These are phyloP conservation scores for Sebastes dallii DNA, from an alignment of 2,797 vertebrate genomes.

Conservation along the genomic window DNA sequence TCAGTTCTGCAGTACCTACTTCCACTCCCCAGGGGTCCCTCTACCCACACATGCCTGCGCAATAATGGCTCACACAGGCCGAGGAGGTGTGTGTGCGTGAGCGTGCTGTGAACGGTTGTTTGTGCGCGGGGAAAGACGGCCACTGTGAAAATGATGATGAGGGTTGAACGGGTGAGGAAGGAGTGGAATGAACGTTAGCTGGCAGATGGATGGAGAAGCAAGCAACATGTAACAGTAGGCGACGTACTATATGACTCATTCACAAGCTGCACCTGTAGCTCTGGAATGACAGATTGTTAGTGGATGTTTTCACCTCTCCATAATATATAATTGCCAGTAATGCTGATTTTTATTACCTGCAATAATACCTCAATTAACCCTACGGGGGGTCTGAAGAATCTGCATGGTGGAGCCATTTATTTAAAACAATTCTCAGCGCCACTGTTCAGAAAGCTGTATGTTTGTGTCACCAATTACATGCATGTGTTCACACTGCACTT, in stretches of 20 bases:
- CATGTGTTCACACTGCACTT: constrained; percentile 27
- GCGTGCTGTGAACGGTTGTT: not conserved
- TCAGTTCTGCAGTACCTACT: constrained; percentile 69
- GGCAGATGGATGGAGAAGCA: constrained; percentile 9
- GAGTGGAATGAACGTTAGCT: not conserved
- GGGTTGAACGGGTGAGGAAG: not conserved
- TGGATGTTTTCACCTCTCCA: constrained; percentile 1
- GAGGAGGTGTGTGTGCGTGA: constrained; percentile 4
- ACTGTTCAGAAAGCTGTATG: not conserved
- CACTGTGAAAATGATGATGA: not conserved
- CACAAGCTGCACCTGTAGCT: constrained; percentile 1
- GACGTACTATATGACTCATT: constrained; percentile 11
- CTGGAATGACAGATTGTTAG: not conserved
- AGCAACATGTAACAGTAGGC: not conserved
- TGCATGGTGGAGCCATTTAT: not conserved
- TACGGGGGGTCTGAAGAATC: not conserved
- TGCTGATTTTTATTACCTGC: constrained; percentile 1
- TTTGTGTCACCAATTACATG: constrained; percentile 40
- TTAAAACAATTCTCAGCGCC: not conserved
- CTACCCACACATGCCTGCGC: constrained; percentile 64
- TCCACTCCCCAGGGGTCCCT: constrained; percentile 75
- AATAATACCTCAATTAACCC: constrained; percentile 21
- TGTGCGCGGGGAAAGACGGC: not conserved
- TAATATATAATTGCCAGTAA: not conserved
- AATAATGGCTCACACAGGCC: constrained; percentile 46